Base-by-base conservation (phyloP, 2,797 vertebrate species). In the Leptodactylus fallax region DNA sequence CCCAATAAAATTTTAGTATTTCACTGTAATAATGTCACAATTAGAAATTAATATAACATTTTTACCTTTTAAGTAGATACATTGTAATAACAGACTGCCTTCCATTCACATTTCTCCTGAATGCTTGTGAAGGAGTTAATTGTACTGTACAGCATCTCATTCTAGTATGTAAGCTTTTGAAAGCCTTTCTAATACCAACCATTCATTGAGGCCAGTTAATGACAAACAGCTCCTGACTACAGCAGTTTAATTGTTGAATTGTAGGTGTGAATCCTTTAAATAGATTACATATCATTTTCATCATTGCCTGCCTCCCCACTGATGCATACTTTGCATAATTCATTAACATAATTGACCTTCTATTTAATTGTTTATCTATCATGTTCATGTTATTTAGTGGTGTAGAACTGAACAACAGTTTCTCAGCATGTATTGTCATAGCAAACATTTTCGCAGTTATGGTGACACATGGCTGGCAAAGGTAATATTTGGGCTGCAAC, bases 201-300 rank as follows among this genome's bases (percentile, higher is more conserved):
- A 21, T 45, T 85, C 36, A 49, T 47, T 63, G 23, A 63, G 36
- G n/a, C 56, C 45, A 77, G 58, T 85, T 51, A 85, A 60, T 60
- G 21, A n/a, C 36, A 85, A 51, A 27, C 63, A 67, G 49, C 13
- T 69, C 16, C 47, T 17, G 13, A 69, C n/a, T 83, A 17, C n/a
- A 83, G 27, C 36, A 55, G 12, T 83, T 25, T 83, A 27, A 53
- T 69, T 83, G 63, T 83, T 69, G 81, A 21, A 47, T 81, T 81
- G 12, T 65, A 81, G 36, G 45, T 65, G 60, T 83, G 56, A 83
- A 83, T 47, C 51, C 49, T 69, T 27, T 51, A 47, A 55, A 16
- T 55, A 55, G 45, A 65, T 53, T 69, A 63, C 45, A 82, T 25
- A 82, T 83, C 63, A 53, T 71, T 81, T 69, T 25, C 61, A 69